Percentiles rank a stretch among this genome's conserved stretches.
These are phyloP conservation scores for Hydropotes inermis DNA, from an alignment of 2,113 vertebrate genomes.

Conservation along the genomic window DNA sequence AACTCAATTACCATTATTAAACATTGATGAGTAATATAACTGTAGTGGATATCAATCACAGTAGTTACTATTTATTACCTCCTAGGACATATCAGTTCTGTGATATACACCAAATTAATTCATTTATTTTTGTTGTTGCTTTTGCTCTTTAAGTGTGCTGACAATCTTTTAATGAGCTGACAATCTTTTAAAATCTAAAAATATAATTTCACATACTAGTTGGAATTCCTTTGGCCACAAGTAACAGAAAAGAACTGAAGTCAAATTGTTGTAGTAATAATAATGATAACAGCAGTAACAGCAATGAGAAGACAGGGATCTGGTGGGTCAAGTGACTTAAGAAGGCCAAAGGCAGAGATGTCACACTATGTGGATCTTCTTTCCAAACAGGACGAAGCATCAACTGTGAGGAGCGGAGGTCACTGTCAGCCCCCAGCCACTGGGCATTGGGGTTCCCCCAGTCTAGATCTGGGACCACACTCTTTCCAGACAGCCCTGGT, in stretches of 20 bases:
- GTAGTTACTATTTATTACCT: not conserved
- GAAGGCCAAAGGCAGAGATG: not conserved
- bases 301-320: not conserved
- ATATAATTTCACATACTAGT: not conserved
- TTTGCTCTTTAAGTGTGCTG: not conserved
- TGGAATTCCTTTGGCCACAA: not conserved
- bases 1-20: slow-evolving; percentile 14
- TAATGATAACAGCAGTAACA: not conserved
- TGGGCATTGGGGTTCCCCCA: not conserved
- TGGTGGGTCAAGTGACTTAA: not conserved
- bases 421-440: not conserved
- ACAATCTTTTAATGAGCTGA: not conserved
- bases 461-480: not conserved
- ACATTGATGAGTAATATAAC: not conserved
- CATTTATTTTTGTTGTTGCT: not conserved
- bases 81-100: not conserved
- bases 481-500: not conserved
- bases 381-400: not conserved
- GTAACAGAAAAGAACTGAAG: slow-evolving; percentile 1
- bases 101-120: not conserved
- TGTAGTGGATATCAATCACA: not conserved
- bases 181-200: slow-evolving; percentile 5
- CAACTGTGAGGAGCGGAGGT: not conserved
- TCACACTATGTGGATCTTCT: not conserved
- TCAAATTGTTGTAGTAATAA: not conserved